Conservation (phyloP, 2,113 vertebrate genomes). For the Antigone vipio region DNA sequence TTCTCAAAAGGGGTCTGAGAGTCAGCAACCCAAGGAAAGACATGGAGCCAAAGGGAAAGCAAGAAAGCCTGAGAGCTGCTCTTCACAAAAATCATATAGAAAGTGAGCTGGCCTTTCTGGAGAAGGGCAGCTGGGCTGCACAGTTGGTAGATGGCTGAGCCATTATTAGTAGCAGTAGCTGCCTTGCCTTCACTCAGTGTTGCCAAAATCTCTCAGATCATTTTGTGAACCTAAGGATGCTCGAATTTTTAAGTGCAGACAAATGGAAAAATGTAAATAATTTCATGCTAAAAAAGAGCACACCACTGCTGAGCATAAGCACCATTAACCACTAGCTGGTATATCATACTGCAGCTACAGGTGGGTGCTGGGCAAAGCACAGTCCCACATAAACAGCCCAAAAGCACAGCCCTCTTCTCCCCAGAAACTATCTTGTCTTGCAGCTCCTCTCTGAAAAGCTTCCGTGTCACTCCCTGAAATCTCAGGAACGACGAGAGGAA, state of each 20-base stretch:
- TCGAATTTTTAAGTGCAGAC: not conserved
- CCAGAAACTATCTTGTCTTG: not conserved
- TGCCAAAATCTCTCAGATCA: not conserved
- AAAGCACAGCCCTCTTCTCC: not conserved
- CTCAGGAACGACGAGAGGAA: not conserved
- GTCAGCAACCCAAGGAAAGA: not conserved
- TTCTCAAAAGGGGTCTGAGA: not conserved
- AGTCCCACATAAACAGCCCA: not conserved
- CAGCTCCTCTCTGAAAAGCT: not conserved
- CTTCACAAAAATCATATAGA: not conserved
- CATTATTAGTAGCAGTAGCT: not conserved
- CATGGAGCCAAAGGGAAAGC: not conserved
- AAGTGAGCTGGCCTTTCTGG: not conserved
- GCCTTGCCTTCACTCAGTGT: not conserved
- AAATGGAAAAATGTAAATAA: not conserved
- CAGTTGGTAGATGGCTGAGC: not conserved
- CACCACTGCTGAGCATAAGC: not conserved
- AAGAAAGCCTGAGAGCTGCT: not conserved
- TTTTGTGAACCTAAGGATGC: not conserved
- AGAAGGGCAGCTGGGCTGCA: slow-evolving; percentile 14
- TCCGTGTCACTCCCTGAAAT: not conserved
- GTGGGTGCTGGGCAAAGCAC: not conserved
- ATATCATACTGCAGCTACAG: not conserved
- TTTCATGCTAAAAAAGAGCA: not conserved
- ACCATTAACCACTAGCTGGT: not conserved